Conservation (phyloP, 2,797 vertebrate genomes). For the Rousettus madagascariensis region DNA sequence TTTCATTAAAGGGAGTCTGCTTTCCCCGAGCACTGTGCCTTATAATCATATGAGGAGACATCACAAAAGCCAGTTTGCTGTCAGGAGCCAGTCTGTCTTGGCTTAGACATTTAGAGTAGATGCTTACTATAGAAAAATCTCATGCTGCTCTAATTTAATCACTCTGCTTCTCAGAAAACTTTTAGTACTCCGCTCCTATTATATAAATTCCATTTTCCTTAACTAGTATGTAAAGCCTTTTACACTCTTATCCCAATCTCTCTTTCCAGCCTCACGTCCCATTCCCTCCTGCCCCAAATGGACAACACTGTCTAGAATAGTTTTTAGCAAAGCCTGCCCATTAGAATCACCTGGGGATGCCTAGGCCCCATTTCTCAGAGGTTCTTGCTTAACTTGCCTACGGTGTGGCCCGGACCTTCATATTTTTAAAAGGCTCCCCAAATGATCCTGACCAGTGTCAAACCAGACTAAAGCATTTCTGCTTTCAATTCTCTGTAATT, state of each 20-base stretch:
- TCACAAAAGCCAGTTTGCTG: neutral
- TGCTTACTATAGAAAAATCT: neutral
- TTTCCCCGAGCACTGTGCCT: neutral
- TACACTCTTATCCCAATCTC: neutral
- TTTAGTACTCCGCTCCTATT: neutral
- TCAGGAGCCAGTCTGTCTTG: neutral
- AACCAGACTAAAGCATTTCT: neutral
- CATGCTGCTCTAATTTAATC: neutral
- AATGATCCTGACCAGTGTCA: neutral
- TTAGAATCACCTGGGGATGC: neutral
- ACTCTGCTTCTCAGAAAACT: neutral
- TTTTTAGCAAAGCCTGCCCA: neutral
- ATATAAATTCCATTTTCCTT: neutral
- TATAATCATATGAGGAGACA: neutral
- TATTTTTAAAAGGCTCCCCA: neutral
- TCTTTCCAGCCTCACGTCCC: neutral
- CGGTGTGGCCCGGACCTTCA: neutral
- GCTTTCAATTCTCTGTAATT: neutral
- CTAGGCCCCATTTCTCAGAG: neutral
- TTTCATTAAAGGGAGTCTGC: conserved; percentile 20
- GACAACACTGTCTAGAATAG: neutral
- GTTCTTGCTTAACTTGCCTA: neutral
- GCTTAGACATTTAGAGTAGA: neutral
- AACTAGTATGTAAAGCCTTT: neutral
- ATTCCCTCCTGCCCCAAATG: no score